Conservation (phyloP, 2,888 invertebrate species). For the Brenthis hecate region DNA sequence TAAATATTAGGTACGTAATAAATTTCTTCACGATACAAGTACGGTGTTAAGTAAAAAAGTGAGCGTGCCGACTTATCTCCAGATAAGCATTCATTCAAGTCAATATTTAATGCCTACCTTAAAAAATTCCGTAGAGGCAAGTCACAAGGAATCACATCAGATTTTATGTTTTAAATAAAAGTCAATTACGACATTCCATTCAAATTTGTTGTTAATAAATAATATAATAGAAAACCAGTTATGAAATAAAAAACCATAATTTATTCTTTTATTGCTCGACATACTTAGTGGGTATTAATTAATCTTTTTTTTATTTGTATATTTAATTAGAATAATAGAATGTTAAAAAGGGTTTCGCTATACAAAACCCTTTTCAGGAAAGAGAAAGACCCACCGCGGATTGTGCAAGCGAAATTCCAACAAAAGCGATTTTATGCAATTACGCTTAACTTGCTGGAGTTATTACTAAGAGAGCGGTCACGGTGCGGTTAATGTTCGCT, state of each 20-base stretch:
- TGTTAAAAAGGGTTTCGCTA: slow-evolving; percentile 1
- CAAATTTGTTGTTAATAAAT: too few relatives aligned
- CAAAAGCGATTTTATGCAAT: slow-evolving; percentile 79
- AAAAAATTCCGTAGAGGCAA: background rate
- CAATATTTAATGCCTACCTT: slow-evolving; percentile 37
- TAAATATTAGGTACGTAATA: slow-evolving; percentile 29
- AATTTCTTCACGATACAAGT: slow-evolving; percentile 27
- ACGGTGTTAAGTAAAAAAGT: slow-evolving; percentile 41
- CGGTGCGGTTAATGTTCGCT: slow-evolving; percentile 47
- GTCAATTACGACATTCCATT: background rate
- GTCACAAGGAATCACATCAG: background rate
- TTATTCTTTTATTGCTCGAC: too few relatives aligned
- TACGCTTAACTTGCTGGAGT: slow-evolving; percentile 72
- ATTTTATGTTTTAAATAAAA: slow-evolving; percentile 1
- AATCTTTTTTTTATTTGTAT: background rate
- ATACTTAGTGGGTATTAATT: too few relatives aligned
- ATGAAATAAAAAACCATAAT: too few relatives aligned
- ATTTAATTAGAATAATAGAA: slow-evolving; percentile 15
- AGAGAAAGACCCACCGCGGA: slow-evolving; percentile 62
- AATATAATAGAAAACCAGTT: too few relatives aligned
- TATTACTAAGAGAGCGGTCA: slow-evolving; percentile 74
- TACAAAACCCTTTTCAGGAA: slow-evolving; percentile 54
- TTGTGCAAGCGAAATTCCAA: slow-evolving; percentile 74
- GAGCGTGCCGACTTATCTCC: slow-evolving; percentile 53
- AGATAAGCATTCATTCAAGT: slow-evolving; percentile 58